These are phyloP conservation scores for Cochlearius cochlearius DNA, from an alignment of 2,113 vertebrate genomes.

Conservation along the genomic window DNA sequence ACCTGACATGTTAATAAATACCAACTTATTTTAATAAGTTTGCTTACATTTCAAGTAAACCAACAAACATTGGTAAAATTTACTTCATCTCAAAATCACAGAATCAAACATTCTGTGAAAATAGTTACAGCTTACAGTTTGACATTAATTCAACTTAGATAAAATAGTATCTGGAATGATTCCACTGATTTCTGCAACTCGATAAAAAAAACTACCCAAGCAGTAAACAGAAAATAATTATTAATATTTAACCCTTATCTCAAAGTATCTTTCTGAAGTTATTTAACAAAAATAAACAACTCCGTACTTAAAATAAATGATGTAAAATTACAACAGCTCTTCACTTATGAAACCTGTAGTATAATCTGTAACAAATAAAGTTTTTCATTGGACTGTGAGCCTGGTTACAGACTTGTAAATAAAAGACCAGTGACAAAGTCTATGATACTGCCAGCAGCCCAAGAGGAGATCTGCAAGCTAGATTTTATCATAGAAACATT, in stretches of 20 bases:
- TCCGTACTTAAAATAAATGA: constrained; percentile 22
- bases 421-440: background rate
- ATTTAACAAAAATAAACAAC: constrained; percentile 26
- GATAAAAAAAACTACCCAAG: background rate
- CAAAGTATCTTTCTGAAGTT: constrained; percentile 1
- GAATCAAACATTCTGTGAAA: background rate
- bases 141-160: background rate
- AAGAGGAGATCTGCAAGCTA: background rate
- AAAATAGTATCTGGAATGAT: background rate
- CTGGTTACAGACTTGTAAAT: background rate
- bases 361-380: background rate
- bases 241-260: background rate
- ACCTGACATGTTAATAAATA: background rate
- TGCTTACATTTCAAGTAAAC: background rate
- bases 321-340: constrained; percentile 1
- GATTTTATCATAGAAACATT: background rate
- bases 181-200: background rate
- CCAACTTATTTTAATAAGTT: background rate
- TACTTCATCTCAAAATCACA: background rate
- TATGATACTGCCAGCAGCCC: background rate
- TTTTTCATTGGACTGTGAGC: background rate
- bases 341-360: background rate
- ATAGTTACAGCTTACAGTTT: background rate
- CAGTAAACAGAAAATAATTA: background rate
- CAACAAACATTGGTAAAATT: background rate